These are phyloP conservation scores for Phrynocephalus forsythii DNA, from an alignment of 2,797 vertebrate species.

Conservation along the genomic window DNA sequence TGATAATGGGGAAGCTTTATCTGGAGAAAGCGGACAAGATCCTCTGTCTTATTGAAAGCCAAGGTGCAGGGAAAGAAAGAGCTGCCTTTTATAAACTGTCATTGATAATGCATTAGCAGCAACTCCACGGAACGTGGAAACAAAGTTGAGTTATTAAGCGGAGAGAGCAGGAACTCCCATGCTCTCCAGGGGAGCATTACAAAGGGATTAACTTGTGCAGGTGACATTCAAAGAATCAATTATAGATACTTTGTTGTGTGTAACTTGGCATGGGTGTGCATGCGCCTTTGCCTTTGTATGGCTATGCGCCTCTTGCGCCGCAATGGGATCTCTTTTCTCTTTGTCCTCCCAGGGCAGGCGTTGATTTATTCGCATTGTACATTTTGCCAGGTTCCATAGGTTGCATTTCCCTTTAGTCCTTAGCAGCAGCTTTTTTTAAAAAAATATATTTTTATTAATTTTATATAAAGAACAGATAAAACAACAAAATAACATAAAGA, in stretches of 20 bases:
- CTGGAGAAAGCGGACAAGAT: constrained; percentile 24
- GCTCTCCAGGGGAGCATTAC: constrained; percentile 17
- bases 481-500: too few relatives aligned
- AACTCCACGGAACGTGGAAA: constrained; percentile 39
- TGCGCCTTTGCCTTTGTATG: neutral
- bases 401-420: neutral
- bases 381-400: neutral
- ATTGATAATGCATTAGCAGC: constrained; percentile 41
- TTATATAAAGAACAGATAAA: too few relatives aligned
- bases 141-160: constrained; percentile 26
- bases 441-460: too few relatives aligned
- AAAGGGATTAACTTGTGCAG: constrained; percentile 30
- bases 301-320: neutral
- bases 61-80: constrained; percentile 24
- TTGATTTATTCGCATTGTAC: neutral
- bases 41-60: constrained; percentile 8
- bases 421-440: neutral
- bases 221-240: constrained; percentile 37
- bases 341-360: neutral
- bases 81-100: constrained; percentile 38
- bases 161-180: constrained; percentile 6
- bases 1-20: neutral
- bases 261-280: neutral
- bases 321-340: neutral
- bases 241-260: neutral